A percentile compares a stretch with the other conserved stretches of the same genome.
Conservation (phyloP, 2,888 invertebrate species). For the Meganola albula region DNA sequence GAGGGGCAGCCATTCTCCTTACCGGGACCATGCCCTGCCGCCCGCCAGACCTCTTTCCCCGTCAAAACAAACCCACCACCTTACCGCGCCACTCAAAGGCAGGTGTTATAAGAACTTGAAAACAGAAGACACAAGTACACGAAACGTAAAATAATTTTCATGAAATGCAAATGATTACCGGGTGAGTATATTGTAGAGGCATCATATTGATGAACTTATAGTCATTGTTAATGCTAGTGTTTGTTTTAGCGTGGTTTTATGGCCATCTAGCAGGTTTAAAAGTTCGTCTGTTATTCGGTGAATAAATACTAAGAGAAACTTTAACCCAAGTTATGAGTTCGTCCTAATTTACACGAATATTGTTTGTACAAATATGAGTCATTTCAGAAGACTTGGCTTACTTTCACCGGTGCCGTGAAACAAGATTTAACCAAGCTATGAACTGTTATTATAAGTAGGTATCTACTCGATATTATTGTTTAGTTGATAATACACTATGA, state of each 20-base stretch:
- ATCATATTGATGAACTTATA: no score
- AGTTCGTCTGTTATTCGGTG: slow-evolving; percentile 8
- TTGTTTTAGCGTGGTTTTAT: slow-evolving; percentile 10
- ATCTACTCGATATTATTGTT: no score
- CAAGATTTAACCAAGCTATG: slow-evolving; percentile 50
- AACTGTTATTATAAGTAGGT: no score
- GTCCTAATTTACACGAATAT: slow-evolving; percentile 67
- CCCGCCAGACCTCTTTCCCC: slow-evolving; percentile 25
- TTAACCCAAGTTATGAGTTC: slow-evolving; percentile 35
- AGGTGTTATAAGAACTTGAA: no score
- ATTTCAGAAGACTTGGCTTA: slow-evolving; percentile 56
- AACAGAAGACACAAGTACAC: no score
- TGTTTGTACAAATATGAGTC: slow-evolving; percentile 65
- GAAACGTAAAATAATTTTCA: no score
- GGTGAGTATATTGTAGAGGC: no score
- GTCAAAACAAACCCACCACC: slow-evolving; percentile 42
- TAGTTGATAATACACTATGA: no score
- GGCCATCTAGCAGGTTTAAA: no score
- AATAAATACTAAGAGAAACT: slow-evolving; percentile 34
- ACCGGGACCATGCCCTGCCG: slow-evolving; percentile 29
- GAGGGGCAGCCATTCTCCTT: slow-evolving; percentile 42
- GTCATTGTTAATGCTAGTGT: no score
- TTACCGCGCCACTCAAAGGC: slow-evolving; percentile 6
- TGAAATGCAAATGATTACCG: no score
- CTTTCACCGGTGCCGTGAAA: slow-evolving; percentile 64